phyloP scores from a whole-genome alignment of 2,797 vertebrate species.

The Staurois parvus region DNA sequence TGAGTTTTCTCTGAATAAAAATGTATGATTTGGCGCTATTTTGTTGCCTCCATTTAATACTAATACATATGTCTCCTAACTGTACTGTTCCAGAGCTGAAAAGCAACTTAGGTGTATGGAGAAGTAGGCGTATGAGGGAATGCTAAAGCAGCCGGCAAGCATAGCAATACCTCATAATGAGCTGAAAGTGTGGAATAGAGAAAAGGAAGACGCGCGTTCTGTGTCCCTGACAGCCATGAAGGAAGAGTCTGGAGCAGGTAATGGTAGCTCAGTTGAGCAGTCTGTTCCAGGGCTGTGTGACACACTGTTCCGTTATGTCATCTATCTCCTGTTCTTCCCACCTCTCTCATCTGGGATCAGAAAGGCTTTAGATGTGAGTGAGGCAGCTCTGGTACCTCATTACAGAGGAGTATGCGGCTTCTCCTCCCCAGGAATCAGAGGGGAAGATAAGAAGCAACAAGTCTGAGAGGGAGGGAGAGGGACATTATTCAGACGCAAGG shows the following conservation, averaged over 20 bases:
- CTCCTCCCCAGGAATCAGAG: slow-evolving; percentile 42
- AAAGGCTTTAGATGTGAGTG: slow-evolving; percentile 48
- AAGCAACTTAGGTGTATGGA: background rate
- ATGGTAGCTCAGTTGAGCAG: slow-evolving; percentile 3
- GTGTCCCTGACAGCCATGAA: background rate
- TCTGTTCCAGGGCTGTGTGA: slow-evolving; percentile 16
- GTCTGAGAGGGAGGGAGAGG: slow-evolving; percentile 26
- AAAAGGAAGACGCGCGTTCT: background rate
- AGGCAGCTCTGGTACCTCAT: slow-evolving; percentile 45
- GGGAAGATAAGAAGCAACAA: slow-evolving; percentile 51
- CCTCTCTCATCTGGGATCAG: slow-evolving; percentile 47
- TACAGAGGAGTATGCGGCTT: slow-evolving; percentile 38
- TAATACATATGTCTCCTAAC: too few species aligned
- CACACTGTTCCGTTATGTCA: slow-evolving; percentile 13
- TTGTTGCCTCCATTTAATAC: too few species aligned
- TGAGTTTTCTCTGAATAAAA: too few species aligned
- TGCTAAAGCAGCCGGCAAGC: background rate
- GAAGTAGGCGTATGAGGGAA: background rate
- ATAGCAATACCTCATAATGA: background rate
- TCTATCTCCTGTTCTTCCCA: slow-evolving; percentile 42
- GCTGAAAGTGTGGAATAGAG: background rate
- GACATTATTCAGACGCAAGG: slow-evolving; percentile 31
- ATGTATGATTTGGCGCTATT: too few species aligned
- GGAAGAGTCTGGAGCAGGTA: background rate
- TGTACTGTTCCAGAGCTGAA: too few species aligned